These are phyloP conservation scores for Okapia johnstoni DNA, from an alignment of 2,113 vertebrate species.

Conservation along the genomic window DNA sequence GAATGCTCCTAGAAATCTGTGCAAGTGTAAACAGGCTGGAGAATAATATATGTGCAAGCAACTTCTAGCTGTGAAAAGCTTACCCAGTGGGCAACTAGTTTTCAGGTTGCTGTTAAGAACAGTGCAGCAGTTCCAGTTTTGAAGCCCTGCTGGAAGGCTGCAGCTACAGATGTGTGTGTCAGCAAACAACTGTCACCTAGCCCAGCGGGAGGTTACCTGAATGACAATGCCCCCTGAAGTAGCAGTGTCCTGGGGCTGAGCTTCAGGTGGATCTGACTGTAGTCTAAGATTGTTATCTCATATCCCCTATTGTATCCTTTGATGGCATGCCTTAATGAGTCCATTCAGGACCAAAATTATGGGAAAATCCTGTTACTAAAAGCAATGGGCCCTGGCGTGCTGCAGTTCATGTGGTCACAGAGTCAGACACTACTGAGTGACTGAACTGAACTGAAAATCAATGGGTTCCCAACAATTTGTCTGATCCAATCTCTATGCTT, in stretches of 20 bases:
- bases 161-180: not conserved
- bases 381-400: not conserved
- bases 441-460: not conserved
- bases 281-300: not conserved
- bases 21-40: not conserved
- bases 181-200: not conserved
- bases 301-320: not conserved
- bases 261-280: not conserved
- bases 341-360: not conserved
- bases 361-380: not conserved
- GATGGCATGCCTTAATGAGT: not conserved
- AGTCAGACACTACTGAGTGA: not conserved
- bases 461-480: not conserved
- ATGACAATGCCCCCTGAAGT: not conserved
- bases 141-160: not conserved
- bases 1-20: not conserved
- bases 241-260: not conserved
- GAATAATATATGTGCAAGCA: conserved; percentile 35
- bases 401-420: not conserved
- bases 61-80: conserved; percentile 38
- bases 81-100: not conserved
- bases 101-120: conserved; percentile 26
- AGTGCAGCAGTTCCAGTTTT: not conserved
- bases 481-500: not conserved
- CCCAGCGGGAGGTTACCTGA: not conserved